Base-by-base conservation (phyloP, 2,797 vertebrate species). In the Tolypeutes matacus region DNA sequence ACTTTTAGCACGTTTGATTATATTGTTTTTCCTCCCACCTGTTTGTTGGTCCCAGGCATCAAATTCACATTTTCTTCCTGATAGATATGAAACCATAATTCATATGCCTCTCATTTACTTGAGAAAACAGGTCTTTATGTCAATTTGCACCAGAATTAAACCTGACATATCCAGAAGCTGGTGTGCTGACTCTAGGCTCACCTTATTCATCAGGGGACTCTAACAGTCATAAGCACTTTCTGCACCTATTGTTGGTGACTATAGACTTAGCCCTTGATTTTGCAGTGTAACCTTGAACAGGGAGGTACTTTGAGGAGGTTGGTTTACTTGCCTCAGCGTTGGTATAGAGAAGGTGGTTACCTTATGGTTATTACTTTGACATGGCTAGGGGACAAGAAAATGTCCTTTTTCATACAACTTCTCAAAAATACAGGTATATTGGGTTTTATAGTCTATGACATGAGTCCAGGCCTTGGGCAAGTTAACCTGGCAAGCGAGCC, bases 261-360 rank as follows among this genome's bases (percentile, higher is more conserved):
- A 23, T 85, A 81, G 21, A 75, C 56, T 95, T 84, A 87, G 49
- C 13, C n/a, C 49, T 77, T 88, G 70, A 65, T 39, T 84, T 88
- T 69, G 83, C 64, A 77, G 56, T 64, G 17, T 77, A 84, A 34
- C 1, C 9, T 83, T 75, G 83, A 85, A n/a, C 69, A 56, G 53
- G 49, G 42, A 84, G 21, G 58, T 36, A 67, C n/a, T 42, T 39
- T 42, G 25, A 11, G 39, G 56, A 90, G 49, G 12, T 62, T 75
- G 75, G 51, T 46, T 31, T 51, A 25, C 12, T 60, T 75, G 84
- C 2, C 46, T 89, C n/a, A 34, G 0, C 27, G 18, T 29, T 34
- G 21, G 17, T 89, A 12, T 73, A 13, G 23, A 46, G 75, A 67
- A 31, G 36, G 9, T 90, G 58, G 31, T 88, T 78, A 42, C 8